Base-by-base conservation (phyloP, 2,888 invertebrate species). In the Dione vanillae region DNA sequence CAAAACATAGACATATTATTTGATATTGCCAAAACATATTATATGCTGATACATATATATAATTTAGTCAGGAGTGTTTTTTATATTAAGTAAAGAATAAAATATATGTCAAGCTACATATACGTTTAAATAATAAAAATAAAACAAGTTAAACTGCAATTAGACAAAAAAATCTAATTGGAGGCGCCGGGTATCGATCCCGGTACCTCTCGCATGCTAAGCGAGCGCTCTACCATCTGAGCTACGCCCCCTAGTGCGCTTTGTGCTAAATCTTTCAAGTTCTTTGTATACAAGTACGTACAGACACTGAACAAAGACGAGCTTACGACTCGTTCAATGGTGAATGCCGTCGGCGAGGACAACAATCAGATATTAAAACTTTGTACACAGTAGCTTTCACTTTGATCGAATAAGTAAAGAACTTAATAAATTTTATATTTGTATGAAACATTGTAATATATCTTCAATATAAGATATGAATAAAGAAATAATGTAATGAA, bases 161-260 rank as follows among this genome's bases (percentile, higher is more conserved):
- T 8, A 11, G 11, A 35, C 19, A 47, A 62, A 62, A 35, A 49
- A 51, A 20, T 45, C 19, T 6, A 35, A 5, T 82, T 93, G 92
- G 90, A 93, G 92, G 92, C 91, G 92, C 92, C 91, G 91, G 91
- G 92, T 91, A 92, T 92, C 92, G 92, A 92, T 93, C 92, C 92
- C 93, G 92, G 92, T 92, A 93, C 93, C 92, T 93, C 92, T 93
- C 92, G 85, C 93, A 92, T 92, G 92, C 92, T 92, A 92, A 93
- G 92, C 92, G 92, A 92, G 92, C 92, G 91, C 92, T 92, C 92
- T 92, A 92, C 92, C 93, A 92, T 92, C 92, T 93, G 93, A 92
- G 91, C 92, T 91, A 92, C 93, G 91, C 90, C 92, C 91, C 91
- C 91, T 61, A 90, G 92, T 92, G 10, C 11, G 43, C 27, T 11